A percentile compares a stretch with the other conserved stretches of the same genome.
Conservation (phyloP, 1,140 invertebrate genomes). For the Magallana ariakensis region DNA sequence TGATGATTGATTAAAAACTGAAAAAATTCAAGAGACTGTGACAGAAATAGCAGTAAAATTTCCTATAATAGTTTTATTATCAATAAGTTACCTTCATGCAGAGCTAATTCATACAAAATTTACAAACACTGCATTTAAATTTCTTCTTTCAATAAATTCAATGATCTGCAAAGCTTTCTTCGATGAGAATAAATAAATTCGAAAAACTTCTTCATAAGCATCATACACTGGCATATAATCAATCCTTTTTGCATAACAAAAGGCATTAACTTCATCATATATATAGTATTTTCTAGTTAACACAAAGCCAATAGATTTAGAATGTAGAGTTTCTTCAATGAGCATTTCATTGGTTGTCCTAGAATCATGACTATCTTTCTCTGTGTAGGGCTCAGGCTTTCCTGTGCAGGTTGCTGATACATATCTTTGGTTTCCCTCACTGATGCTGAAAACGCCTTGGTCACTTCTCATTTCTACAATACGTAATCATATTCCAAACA, state of each 20-base stretch:
- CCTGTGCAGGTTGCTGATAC: no score
- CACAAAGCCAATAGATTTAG: background rate
- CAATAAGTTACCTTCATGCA: background rate
- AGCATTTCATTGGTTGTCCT: no score
- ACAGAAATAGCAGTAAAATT: no score
- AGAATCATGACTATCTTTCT: no score
- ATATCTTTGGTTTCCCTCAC: no score
- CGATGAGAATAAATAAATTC: background rate
- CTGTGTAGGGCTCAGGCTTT: no score
- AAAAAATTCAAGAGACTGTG: no score
- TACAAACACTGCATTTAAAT: background rate
- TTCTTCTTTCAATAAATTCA: background rate
- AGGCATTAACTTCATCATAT: background rate
- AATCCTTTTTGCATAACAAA: background rate
- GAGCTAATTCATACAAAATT: background rate
- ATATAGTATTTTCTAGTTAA: background rate
- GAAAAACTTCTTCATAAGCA: background rate
- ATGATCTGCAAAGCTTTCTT: background rate
- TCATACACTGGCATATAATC: background rate
- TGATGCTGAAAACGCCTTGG: no score
- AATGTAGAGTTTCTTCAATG: background rate
- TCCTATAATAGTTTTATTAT: no score
- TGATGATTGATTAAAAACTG: no score
- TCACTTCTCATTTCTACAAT: no score
- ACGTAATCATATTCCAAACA: no score